Evolutionary conservation across 2,888 invertebrate species (phyloP), one percentile per base, ranked within the genome.

Genomic region (Drosophila pseudotakahashii): DNA sequence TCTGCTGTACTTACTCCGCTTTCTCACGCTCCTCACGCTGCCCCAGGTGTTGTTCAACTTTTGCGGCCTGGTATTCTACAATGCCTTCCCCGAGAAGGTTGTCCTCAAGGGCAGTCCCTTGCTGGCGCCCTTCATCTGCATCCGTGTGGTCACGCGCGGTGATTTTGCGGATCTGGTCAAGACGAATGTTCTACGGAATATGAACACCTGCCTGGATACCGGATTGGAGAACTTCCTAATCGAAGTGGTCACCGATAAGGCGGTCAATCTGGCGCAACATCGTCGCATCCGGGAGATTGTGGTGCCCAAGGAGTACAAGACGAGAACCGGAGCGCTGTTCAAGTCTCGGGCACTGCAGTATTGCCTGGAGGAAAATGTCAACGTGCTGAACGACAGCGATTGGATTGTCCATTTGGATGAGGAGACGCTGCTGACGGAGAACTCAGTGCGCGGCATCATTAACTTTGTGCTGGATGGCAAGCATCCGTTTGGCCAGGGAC

Each of bases 321-420:
- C 98, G 36, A 97, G 96, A 92, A 96, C 96, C 58, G 98, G 98
- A 61, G 98, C 98, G 55, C 93, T 98, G 63, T 99, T 98, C 91
- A 99, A 99, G 92, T 97, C 98, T 0, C 94, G 98, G 79, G 99
- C 99, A 23, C 93, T 99, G 58, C 99, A 99, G 91, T 99, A 98
- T 92, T 98, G 98, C 89, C 93, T 98, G 59, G 98, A 99, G 92
- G 97, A 97, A 86, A 95, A 95, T 89, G 96, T 98, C 1, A 98
- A 98, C 92, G 93, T 94, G 79, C 92, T 98, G 52, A 95, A 95
- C 57, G 98, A 98, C 89, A 95, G 95, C 76, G 98, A 98, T 91
- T 99, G 98, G 98, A 96, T 99, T 88, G 97, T 98, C n/a, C 99
- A 99, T 93, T 93, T 99, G 70, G 99, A 99, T 92, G 99, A 99